These are phyloP conservation scores for Silurus asotus DNA, from an alignment of 2,113 vertebrate genomes.

Conservation along the genomic window DNA sequence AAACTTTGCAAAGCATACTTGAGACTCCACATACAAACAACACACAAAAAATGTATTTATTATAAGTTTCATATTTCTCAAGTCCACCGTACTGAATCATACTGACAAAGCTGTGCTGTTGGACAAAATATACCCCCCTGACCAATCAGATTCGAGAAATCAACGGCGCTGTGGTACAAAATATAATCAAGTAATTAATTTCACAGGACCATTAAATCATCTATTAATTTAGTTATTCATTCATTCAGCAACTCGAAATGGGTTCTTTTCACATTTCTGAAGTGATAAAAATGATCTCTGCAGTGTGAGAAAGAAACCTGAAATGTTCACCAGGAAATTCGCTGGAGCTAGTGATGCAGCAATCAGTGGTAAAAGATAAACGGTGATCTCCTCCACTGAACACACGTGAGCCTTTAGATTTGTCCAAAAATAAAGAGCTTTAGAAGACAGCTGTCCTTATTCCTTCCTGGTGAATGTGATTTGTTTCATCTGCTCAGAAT, in stretches of 20 bases:
- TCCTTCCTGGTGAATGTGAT: constrained; percentile 1
- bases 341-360: neutral
- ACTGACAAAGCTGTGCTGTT: neutral
- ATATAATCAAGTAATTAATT: neutral
- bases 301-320: neutral
- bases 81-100: neutral
- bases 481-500: constrained; percentile 5
- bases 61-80: no score
- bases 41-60: neutral
- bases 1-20: neutral
- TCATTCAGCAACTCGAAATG: neutral
- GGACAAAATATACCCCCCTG: neutral
- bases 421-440: neutral
- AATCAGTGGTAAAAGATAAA: constrained; percentile 5
- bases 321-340: neutral
- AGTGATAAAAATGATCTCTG: neutral
- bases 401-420: neutral
- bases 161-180: neutral
- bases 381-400: neutral
- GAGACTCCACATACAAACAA: neutral
- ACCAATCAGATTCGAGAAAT: neutral
- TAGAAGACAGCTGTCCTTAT: constrained; percentile 8
- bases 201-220: neutral
- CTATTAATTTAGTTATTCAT: neutral
- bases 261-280: neutral